These are phyloP conservation scores for Melipona quadrifasciata DNA, from an alignment of 1,140 invertebrate genomes.

Conservation along the genomic window DNA sequence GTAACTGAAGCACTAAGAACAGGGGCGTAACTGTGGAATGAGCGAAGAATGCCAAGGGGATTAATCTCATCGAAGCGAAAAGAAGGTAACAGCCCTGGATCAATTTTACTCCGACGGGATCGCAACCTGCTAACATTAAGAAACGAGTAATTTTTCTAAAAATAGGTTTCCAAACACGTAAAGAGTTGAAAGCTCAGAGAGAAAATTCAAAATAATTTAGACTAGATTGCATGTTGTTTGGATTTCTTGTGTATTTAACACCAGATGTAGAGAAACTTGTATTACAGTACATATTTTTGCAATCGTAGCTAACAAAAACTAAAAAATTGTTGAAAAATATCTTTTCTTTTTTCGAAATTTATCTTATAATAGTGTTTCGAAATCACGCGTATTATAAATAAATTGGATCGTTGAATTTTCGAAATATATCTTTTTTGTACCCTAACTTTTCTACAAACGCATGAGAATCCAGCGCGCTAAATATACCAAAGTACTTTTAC, in stretches of 20 bases:
- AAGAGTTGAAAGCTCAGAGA: no score
- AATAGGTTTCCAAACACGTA: no score
- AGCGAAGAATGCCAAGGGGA: slow-evolving; percentile 14
- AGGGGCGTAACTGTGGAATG: slow-evolving; percentile 25
- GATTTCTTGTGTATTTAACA: no score
- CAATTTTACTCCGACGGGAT: background rate
- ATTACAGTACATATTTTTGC: no score
- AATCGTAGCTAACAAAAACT: background rate
- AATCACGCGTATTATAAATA: no score
- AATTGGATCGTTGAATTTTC: background rate
- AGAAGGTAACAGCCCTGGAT: background rate
- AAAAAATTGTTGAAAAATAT: background rate
- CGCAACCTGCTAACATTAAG: background rate
- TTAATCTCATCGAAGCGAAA: background rate
- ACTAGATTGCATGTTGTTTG: no score
- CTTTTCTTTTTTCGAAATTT: background rate
- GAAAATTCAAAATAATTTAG: no score
- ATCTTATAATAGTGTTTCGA: no score
- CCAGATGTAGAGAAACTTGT: no score
- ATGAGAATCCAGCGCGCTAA: no score
- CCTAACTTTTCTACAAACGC: no score
- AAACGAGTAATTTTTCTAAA: background rate
- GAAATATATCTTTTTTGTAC: background rate
- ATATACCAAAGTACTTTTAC: no score
- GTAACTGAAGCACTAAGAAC: background rate